Evolutionary conservation across 2,797 vertebrate genomes (phyloP), one percentile per base, ranked within the genome.

Genomic region (Enteromius thamalakanensis): DNA sequence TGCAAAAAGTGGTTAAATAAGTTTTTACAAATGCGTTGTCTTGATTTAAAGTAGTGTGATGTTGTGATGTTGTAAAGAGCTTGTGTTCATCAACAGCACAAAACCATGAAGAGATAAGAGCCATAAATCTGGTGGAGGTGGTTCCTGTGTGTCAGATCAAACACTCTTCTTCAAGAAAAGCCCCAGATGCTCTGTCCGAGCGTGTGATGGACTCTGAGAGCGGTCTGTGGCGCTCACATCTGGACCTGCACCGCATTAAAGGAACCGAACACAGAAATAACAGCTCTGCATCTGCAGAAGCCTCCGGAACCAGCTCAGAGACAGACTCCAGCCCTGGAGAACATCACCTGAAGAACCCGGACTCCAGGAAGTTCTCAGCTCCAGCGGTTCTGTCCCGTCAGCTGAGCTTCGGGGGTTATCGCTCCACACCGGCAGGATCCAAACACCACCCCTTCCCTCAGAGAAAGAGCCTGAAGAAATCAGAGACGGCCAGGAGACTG

Each of bases 371-470:
- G 81, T 64, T 26, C 37, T 86, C 86, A 0, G 53, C 84, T 19
- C 87, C 86, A 5, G 79, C 69, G 3, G 81, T 70, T 60, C 45
- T 91, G 51, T 79, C 86, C 86, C 85, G 90, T 69, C 89, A 89
- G 85, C 76, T 87, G 75, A 93, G 90, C 7, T n/a, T 88, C 0
- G 80, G 86, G 1, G 89, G 87, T 3, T 0, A 78, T 29, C 79
- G 77, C 60, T 42, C 79, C 76, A 1, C 81, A 72, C 86, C 90
- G 15, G 85, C 87, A 67, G 92, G 91, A 85, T n/a, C 87, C 37
- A 81, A 72, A 70, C 88, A 94, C 85, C 96, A 96, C 71, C 96
- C 96, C 1, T 97, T 97, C 87, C 96, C 96, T 0, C 95, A 91
- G 74, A 95, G 91, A 86, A 97, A 95, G 87, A 86, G 85, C 8